Percentiles rank a stretch among this genome's conserved stretches.
These are phyloP conservation scores for Sparidentex hasta DNA, from an alignment of 2,797 vertebrate species.

Conservation along the genomic window DNA sequence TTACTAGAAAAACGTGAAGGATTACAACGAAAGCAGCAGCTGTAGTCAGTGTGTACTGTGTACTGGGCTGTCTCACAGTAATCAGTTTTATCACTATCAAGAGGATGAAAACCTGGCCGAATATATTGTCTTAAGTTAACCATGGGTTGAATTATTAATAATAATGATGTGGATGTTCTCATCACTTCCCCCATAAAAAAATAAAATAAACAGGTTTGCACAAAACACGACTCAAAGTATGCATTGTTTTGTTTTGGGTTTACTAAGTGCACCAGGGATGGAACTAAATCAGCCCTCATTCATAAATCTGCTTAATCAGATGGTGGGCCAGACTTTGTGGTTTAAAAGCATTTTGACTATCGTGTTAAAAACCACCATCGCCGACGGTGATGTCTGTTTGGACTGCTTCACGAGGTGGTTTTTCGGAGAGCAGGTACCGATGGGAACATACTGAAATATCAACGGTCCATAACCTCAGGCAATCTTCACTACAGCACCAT, in stretches of 20 bases:
- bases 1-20: background rate
- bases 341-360: slow-evolving; percentile 38
- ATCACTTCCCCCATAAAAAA: background rate
- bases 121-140: background rate
- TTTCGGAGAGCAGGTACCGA: slow-evolving; percentile 58
- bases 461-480: slow-evolving; percentile 63
- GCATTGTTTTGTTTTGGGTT: too few relatives aligned
- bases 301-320: slow-evolving; percentile 42
- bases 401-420: slow-evolving; percentile 42
- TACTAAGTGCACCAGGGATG: background rate
- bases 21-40: background rate
- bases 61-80: background rate
- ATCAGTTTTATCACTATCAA: background rate
- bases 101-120: background rate
- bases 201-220: background rate
- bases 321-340: background rate
- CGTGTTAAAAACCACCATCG: slow-evolving; percentile 36
- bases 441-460: slow-evolving; percentile 61
- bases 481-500: slow-evolving; percentile 67
- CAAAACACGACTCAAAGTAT: background rate
- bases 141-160: background rate
- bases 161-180: background rate
- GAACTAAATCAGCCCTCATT: slow-evolving; percentile 15
- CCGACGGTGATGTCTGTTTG: slow-evolving; percentile 33
- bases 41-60: background rate